Conservation (phyloP, 2,888 invertebrate genomes). For the Pseudoips prasinana region DNA sequence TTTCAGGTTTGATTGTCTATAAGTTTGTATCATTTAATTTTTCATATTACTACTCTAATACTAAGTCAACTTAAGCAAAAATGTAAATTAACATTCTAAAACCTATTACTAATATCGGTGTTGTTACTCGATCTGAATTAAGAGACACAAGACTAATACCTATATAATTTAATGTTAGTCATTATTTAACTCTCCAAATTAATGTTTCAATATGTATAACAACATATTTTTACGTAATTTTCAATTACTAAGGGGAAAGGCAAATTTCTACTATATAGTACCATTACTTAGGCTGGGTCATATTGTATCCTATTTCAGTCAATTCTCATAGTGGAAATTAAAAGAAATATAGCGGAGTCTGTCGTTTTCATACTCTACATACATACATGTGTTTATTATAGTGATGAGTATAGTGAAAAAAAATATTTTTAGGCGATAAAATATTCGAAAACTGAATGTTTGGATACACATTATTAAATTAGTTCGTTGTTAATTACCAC, state of each 20-base stretch:
- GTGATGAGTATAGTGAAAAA: conserved; percentile 37
- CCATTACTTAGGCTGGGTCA: conserved; percentile 55
- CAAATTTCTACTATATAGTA: conserved; percentile 29
- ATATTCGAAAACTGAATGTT: conserved; percentile 56
- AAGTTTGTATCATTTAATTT: too few relatives aligned
- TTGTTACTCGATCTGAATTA: conserved; percentile 17
- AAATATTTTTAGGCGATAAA: conserved; percentile 50
- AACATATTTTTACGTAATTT: too few relatives aligned
- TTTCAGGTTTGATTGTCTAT: too few relatives aligned
- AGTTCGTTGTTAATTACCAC: conserved; percentile 65
- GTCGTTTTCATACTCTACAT: conserved; percentile 61
- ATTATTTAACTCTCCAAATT: conserved; percentile 24
- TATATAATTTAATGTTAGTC: conserved; percentile 45
- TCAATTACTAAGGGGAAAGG: conserved; percentile 46
- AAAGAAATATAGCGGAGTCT: conserved; percentile 36
- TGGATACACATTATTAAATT: conserved; percentile 60
- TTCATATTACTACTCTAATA: too few relatives aligned
- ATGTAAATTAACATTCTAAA: too few relatives aligned
- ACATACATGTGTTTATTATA: conserved; percentile 63
- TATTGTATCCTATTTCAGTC: conserved; percentile 36
- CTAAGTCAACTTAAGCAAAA: too few relatives aligned
- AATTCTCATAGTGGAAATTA: conserved; percentile 41
- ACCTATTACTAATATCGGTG: too few relatives aligned
- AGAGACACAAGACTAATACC: conserved; percentile 63
- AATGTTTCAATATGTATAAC: conserved; percentile 16